Evolutionary conservation across 2,113 vertebrate species (phyloP).

Genomic region (Oryzias curvinotus): DNA sequence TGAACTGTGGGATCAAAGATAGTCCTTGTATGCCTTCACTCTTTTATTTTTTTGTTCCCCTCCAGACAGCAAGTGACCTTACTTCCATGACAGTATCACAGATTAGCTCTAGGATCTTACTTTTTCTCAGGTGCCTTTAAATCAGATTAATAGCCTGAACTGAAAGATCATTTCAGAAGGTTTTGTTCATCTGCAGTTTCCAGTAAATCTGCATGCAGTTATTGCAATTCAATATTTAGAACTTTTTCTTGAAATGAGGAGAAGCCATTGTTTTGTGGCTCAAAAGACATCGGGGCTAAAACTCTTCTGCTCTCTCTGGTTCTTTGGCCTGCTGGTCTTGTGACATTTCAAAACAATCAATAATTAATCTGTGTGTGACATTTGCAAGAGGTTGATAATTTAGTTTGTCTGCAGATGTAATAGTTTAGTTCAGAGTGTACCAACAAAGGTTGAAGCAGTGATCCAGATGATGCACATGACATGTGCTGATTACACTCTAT

Average conservation of each 20-base stretch:
- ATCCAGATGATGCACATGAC: conserved; percentile 49
- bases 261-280: not conserved
- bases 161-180: conserved; percentile 5
- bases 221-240: not conserved
- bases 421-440: conserved; percentile 49
- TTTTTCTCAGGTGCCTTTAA: conserved; percentile 21
- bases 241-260: not conserved
- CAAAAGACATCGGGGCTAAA: conserved; percentile 2
- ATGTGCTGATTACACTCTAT: conserved; percentile 40
- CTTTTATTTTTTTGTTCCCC: conserved; percentile 5
- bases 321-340: conserved; percentile 23
- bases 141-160: conserved; percentile 20
- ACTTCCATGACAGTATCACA: conserved; percentile 7
- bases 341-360: conserved; percentile 69
- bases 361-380: conserved; percentile 64
- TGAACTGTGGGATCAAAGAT: conserved; percentile 37
- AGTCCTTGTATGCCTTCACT: not conserved
- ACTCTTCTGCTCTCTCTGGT: conserved; percentile 12
- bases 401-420: conserved; percentile 39
- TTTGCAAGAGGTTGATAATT: conserved; percentile 65
- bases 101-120: conserved; percentile 14
- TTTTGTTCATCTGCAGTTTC: not conserved
- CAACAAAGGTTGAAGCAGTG: conserved; percentile 55
- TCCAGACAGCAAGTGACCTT: conserved; percentile 12
- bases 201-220: not conserved